A percentile compares a stretch with the other conserved stretches of the same genome.
These are phyloP conservation scores for Thecocarcelia acutangulata DNA, from an alignment of 2,888 invertebrate species.

Conservation along the genomic window DNA sequence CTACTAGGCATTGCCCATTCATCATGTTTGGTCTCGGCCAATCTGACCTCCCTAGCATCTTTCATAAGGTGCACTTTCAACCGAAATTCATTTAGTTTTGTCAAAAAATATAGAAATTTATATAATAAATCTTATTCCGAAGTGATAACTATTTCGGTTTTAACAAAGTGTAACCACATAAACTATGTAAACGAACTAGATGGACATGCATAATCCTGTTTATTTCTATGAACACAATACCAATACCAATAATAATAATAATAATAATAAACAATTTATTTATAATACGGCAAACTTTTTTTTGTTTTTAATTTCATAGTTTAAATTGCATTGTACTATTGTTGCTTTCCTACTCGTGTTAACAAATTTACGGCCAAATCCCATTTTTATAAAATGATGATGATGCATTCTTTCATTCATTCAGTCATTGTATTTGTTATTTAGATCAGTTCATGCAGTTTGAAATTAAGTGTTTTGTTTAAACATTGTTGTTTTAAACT, in stretches of 20 bases:
- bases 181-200: constrained; percentile 17
- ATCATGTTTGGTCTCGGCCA: no score
- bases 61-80: no score
- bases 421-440: constrained; percentile 42
- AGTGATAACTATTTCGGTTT: constrained; percentile 23
- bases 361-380: constrained; percentile 59
- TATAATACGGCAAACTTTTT: not conserved
- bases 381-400: constrained; percentile 55
- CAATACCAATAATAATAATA: constrained; percentile 32
- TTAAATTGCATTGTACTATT: constrained; percentile 1
- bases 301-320: constrained; percentile 4
- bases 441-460: constrained; percentile 65
- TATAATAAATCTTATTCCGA: constrained; percentile 22
- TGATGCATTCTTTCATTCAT: constrained; percentile 26
- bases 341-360: constrained; percentile 35
- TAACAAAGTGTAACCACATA: constrained; percentile 19
- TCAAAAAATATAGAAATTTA: not conserved
- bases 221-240: constrained; percentile 55
- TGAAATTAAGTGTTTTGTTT: constrained; percentile 60
- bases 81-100: not conserved
- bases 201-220: constrained; percentile 51
- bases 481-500: constrained; percentile 32
- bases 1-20: no score
- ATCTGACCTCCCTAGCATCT: no score
- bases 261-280: constrained; percentile 39